A percentile compares a stretch with the other conserved stretches of the same genome.
phyloP scores from a whole-genome alignment of 2,797 vertebrate species.

The Phylloscopus collybita region DNA sequence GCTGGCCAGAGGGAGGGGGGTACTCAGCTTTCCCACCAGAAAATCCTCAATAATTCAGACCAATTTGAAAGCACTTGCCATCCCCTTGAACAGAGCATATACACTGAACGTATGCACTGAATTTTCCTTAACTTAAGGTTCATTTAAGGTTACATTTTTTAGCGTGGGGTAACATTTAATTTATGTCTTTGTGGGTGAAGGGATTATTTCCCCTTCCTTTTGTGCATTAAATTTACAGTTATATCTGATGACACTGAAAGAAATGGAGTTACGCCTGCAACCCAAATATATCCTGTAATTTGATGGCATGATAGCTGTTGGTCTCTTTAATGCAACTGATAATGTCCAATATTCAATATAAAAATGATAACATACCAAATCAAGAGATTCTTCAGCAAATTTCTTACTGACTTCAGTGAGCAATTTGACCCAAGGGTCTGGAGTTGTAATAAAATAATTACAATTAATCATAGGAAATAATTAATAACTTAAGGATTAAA shows the following conservation, averaged over 20 bases:
- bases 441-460: constrained; percentile 60
- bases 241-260: constrained; percentile 52
- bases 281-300: constrained; percentile 64
- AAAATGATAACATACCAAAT: constrained; percentile 34
- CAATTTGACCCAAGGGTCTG: constrained; percentile 52
- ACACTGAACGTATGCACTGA: neutral
- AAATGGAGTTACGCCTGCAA: constrained; percentile 38
- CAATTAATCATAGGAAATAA: constrained; percentile 61
- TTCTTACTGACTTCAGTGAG: neutral
- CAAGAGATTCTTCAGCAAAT: constrained; percentile 39
- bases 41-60: constrained; percentile 27
- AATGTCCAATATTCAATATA: constrained; percentile 35
- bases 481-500: constrained; percentile 60
- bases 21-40: constrained; percentile 4
- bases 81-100: neutral
- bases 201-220: constrained; percentile 8
- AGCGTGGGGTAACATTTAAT: constrained; percentile 10
- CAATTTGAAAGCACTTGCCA: constrained; percentile 27
- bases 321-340: constrained; percentile 44
- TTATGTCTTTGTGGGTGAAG: constrained; percentile 53
- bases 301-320: constrained; percentile 55
- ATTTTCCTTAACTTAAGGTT: neutral
- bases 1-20: neutral
- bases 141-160: constrained; percentile 28
- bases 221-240: constrained; percentile 29